Conservation (phyloP, 2,113 vertebrate species). For the Tringa solitaria region DNA sequence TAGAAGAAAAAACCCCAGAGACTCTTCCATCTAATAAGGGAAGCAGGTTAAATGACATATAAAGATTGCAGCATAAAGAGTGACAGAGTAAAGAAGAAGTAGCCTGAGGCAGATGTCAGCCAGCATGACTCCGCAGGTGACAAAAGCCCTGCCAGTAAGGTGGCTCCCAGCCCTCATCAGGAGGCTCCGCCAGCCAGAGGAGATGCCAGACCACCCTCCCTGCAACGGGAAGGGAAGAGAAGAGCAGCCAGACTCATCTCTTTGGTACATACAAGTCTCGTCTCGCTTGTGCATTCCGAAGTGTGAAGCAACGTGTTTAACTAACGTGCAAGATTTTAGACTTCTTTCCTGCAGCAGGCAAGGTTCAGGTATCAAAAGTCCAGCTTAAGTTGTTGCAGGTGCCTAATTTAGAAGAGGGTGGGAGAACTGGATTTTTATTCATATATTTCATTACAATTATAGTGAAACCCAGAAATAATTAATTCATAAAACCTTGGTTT, state of each 20-base stretch:
- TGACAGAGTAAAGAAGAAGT: background rate
- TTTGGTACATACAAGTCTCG: background rate
- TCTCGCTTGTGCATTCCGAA: background rate
- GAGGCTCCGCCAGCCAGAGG: accelerated
- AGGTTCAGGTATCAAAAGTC: background rate
- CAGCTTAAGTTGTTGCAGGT: background rate
- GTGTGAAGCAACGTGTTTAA: background rate
- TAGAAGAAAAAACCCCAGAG: background rate
- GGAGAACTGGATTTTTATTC: background rate
- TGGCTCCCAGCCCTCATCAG: background rate
- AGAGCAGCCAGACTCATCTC: background rate
- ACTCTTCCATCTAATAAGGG: background rate
- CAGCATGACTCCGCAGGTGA: background rate
- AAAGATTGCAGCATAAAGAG: background rate
- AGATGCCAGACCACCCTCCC: accelerated
- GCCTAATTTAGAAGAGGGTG: background rate
- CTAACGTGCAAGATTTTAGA: background rate
- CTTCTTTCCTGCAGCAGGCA: background rate
- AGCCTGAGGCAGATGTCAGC: background rate
- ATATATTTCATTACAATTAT: background rate
- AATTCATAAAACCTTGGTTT: accelerated
- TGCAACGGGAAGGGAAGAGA: background rate
- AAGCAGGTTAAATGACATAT: background rate
- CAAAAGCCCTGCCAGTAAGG: background rate
- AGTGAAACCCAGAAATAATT: background rate